A percentile compares a stretch with the other conserved stretches of the same genome.
phyloP scores from a whole-genome alignment of 2,797 vertebrate species.

The Morus bassanus region DNA sequence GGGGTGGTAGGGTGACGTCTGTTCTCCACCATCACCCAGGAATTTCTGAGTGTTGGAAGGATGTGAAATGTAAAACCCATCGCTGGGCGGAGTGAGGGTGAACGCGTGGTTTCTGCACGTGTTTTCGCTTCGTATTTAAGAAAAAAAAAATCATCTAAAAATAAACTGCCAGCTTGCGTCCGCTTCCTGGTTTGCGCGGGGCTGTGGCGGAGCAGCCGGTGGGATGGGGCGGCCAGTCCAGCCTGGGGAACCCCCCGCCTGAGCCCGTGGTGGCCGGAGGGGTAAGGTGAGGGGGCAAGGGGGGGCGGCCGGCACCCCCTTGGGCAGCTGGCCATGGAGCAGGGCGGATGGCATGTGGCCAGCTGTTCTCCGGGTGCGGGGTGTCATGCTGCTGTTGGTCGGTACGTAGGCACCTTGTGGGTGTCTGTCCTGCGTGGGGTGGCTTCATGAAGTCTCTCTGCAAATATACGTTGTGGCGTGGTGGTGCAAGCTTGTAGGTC shows the following conservation, averaged over 20 bases:
- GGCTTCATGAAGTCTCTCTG: accelerated
- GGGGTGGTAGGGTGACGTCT: background rate
- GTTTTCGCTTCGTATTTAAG: slow-evolving; percentile 4
- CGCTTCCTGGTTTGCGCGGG: slow-evolving; percentile 8
- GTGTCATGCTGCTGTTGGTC: background rate
- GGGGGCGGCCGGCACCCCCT: background rate
- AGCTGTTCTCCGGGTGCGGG: background rate
- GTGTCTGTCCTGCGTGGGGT: background rate
- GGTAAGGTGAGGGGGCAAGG: background rate
- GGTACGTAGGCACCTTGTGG: background rate
- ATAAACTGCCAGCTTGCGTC: background rate
- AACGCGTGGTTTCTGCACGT: background rate
- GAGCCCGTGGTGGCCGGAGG: accelerated
- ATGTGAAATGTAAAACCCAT: background rate
- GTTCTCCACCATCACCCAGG: background rate
- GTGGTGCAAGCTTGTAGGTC: accelerated
- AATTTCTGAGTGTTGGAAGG: background rate
- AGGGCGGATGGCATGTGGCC: accelerated
- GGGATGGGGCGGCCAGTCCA: background rate
- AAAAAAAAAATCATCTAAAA: background rate
- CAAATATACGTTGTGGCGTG: accelerated
- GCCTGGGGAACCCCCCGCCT: background rate
- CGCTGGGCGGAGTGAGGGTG: background rate
- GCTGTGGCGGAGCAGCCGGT: background rate
- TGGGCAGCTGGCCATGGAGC: background rate